Conservation (phyloP, 64 coral and sea anemone species). For the Stichodactyla mertensii region DNA sequence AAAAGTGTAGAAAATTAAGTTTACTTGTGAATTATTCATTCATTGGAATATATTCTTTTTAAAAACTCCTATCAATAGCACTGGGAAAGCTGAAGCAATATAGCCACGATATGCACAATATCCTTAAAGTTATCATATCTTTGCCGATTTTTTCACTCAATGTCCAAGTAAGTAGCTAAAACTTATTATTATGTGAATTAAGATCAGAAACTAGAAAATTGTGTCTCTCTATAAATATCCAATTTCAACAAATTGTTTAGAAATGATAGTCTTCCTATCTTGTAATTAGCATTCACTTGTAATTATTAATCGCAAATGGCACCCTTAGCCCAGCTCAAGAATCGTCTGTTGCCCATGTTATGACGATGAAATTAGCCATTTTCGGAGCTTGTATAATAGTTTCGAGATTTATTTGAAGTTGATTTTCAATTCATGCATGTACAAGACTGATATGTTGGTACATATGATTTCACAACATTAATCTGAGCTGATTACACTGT, state of each 20-base stretch:
- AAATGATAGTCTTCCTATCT: neutral
- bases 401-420: neutral
- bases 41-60: neutral
- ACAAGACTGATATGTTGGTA: neutral
- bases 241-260: neutral
- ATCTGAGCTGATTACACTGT: neutral
- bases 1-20: neutral
- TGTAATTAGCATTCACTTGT: too few relatives aligned
- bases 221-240: neutral
- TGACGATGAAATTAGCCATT: neutral
- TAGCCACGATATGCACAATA: neutral
- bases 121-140: neutral
- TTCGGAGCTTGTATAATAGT: neutral
- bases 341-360: neutral
- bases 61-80: neutral
- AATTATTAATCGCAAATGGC: neutral
- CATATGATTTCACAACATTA: neutral
- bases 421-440: neutral
- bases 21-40: neutral
- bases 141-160: neutral
- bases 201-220: neutral
- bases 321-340: neutral
- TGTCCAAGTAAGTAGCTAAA: neutral
- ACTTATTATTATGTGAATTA: neutral
- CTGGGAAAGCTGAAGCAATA: neutral